Conservation (phyloP, 2,113 vertebrate genomes). For the Corydoras sp. region DNA sequence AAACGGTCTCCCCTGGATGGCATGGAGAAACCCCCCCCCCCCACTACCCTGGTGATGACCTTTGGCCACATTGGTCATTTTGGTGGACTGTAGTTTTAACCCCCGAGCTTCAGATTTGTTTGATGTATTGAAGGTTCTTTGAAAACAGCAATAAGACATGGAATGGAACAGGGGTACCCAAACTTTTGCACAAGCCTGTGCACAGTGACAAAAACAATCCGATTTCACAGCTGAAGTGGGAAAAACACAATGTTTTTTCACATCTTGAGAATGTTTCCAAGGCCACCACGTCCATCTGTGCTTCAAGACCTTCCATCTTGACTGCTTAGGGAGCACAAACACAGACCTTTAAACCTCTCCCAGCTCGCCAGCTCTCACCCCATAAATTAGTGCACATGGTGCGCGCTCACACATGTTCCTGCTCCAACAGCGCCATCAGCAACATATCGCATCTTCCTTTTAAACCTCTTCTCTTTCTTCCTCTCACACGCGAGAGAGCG, state of each 20-base stretch:
- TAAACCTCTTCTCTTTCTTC: background rate
- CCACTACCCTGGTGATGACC: too few relatives aligned
- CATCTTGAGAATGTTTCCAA: slow-evolving; percentile 22
- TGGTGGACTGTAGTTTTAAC: too few relatives aligned
- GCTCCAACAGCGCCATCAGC: slow-evolving; percentile 19
- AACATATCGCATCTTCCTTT: slow-evolving; percentile 32
- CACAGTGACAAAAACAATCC: slow-evolving; percentile 16
- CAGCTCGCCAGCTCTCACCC: slow-evolving; percentile 29
- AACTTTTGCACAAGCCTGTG: background rate
- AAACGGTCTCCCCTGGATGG: too few relatives aligned
- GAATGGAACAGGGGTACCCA: background rate
- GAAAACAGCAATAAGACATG: too few relatives aligned
- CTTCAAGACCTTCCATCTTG: background rate
- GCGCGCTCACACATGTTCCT: slow-evolving; percentile 29
- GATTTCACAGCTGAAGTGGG: slow-evolving; percentile 3
- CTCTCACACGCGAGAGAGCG: too few relatives aligned
- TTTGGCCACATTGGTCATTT: too few relatives aligned
- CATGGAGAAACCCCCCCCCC: too few relatives aligned
- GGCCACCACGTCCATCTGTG: slow-evolving; percentile 21
- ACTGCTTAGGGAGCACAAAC: slow-evolving; percentile 9
- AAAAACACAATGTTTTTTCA: slow-evolving; percentile 14
- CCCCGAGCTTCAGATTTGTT: too few relatives aligned
- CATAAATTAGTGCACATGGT: slow-evolving; percentile 36
- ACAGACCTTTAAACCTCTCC: slow-evolving; percentile 30
- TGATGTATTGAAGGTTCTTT: too few relatives aligned